Percentiles rank a stretch among this genome's conserved stretches.
Conservation (phyloP, 2,888 invertebrate genomes). For the Pelosia muscerda region DNA sequence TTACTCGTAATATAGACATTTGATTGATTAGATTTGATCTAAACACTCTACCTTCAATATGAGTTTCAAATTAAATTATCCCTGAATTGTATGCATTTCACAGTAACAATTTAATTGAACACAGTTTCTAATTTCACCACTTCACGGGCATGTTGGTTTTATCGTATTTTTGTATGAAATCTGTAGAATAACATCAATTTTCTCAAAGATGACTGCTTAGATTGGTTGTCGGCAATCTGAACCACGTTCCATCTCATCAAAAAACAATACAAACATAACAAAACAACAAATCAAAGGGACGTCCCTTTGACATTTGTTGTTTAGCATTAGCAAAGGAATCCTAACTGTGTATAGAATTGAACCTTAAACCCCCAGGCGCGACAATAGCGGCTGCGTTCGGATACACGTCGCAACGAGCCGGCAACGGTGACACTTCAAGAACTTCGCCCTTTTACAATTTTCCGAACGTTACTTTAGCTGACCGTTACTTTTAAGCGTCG, state of each 20-base stretch:
- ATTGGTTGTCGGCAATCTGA: not conserved
- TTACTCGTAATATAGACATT: no score
- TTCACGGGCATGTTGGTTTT: no score
- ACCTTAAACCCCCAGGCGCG: constrained; percentile 30
- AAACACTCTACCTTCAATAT: no score
- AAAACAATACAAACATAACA: constrained; percentile 8
- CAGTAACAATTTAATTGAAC: no score
- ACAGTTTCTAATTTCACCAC: no score
- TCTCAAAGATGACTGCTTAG: not conserved
- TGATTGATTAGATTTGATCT: no score
- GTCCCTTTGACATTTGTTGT: constrained; percentile 10
- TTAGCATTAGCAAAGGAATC: constrained; percentile 32
- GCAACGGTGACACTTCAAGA: constrained; percentile 38
- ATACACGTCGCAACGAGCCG: constrained; percentile 15
- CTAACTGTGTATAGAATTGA: constrained; percentile 36
- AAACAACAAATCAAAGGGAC: no score
- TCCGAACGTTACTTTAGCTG: constrained; percentile 57
- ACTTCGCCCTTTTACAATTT: constrained; percentile 66
- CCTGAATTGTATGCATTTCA: no score
- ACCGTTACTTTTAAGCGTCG: constrained; percentile 38
- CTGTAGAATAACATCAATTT: not conserved
- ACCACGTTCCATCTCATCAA: not conserved
- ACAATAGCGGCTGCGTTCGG: constrained; percentile 21
- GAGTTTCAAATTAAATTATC: no score
- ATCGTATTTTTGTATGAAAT: not conserved